Conservation (phyloP, 2,888 invertebrate genomes). For the Stenichneumon culpator region DNA sequence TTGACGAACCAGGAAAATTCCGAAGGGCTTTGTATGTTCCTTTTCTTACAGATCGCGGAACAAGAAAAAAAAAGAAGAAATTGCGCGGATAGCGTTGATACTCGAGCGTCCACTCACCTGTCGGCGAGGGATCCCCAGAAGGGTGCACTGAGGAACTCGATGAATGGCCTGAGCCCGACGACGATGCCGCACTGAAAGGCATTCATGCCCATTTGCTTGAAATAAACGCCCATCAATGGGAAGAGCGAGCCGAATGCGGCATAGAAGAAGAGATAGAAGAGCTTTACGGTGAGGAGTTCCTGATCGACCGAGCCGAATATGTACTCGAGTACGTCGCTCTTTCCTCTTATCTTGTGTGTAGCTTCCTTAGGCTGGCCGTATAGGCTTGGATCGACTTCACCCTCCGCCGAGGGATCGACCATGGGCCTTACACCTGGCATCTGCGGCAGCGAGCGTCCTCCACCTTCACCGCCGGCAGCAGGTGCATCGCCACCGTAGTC, state of each 20-base stretch:
- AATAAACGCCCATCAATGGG: constrained; percentile 99
- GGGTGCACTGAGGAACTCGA: constrained; percentile 98
- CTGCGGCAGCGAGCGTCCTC: constrained; percentile 75
- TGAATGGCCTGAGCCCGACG: constrained; percentile 98
- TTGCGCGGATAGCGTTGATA: constrained; percentile 21
- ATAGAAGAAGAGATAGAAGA: constrained; percentile 99
- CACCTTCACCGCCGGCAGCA: constrained; percentile 57
- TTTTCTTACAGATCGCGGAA: constrained; percentile 4
- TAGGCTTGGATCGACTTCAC: constrained; percentile 93
- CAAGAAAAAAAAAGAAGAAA: background rate
- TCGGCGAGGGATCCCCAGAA: constrained; percentile 99
- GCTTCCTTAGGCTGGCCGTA: constrained; percentile 95
- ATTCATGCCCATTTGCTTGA: constrained; percentile 99
- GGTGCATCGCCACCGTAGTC: constrained; percentile 72
- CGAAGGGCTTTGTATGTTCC: background rate
- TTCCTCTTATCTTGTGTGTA: constrained; percentile 95
- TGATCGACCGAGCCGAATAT: constrained; percentile 94
- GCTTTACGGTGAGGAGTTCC: constrained; percentile 97
- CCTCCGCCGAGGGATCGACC: constrained; percentile 93
- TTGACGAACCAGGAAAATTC: background rate
- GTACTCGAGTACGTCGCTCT: constrained; percentile 93
- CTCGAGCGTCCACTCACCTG: constrained; percentile 85
- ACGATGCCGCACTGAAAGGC: constrained; percentile 97
- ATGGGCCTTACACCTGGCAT: constrained; percentile 88
- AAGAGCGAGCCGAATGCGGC: constrained; percentile 99